Evolutionary conservation across 2,113 vertebrate species (phyloP).

Genomic region (Oceanodroma tethys): DNA sequence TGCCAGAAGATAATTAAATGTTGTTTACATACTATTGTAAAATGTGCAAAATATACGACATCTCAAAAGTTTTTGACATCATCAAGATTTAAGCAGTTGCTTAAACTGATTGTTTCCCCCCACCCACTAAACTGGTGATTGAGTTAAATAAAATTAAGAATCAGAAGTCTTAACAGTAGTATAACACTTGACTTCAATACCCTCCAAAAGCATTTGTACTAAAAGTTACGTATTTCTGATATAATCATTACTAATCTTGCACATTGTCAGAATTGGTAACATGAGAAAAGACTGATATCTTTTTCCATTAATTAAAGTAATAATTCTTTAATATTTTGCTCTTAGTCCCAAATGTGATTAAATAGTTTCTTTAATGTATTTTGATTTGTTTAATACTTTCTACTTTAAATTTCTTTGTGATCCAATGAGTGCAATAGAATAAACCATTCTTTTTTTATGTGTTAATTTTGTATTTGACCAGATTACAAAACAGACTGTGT

Average conservation of each 20-base stretch:
- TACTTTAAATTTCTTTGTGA: background rate
- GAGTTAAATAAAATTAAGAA: background rate
- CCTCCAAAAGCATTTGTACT: background rate
- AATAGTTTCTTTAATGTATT: background rate
- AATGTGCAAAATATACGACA: background rate
- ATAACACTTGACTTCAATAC: background rate
- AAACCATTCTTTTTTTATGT: background rate
- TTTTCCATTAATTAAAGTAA: background rate
- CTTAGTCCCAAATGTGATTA: background rate
- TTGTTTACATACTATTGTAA: background rate
- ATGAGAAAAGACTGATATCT: background rate
- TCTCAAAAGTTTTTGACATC: background rate
- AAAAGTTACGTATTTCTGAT: background rate
- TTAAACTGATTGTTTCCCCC: background rate
- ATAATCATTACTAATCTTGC: background rate
- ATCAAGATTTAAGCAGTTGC: background rate
- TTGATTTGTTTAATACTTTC: background rate
- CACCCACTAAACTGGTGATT: background rate
- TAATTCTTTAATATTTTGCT: background rate
- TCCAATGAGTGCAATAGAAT: background rate
- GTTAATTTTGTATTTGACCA: background rate
- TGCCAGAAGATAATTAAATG: background rate
- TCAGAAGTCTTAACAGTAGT: background rate
- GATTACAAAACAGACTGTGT: background rate
- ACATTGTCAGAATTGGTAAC: background rate